Evolutionary conservation across 2,113 vertebrate genomes (phyloP).

Genomic region (Zosterops pallidus): DNA sequence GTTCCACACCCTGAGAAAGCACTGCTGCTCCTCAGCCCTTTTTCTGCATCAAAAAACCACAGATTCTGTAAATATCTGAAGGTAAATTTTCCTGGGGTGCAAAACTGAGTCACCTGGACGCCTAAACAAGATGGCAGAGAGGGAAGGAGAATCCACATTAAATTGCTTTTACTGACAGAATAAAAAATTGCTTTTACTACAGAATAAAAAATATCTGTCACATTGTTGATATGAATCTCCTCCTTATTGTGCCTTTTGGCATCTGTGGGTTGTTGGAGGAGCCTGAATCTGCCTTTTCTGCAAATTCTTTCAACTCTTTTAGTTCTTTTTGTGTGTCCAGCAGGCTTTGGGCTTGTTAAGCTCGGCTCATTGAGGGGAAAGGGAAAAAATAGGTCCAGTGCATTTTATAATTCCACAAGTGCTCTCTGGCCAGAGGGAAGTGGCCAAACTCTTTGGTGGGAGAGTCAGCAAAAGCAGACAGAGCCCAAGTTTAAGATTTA

Average conservation of each 20-base stretch:
- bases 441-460: background rate
- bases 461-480: background rate
- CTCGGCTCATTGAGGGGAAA: conserved; percentile 1
- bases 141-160: background rate
- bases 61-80: background rate
- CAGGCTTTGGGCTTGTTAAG: conserved; percentile 55
- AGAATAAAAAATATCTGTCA: conserved; percentile 39
- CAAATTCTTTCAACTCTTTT: conserved; percentile 52
- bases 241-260: conserved; percentile 64
- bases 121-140: conserved; percentile 4
- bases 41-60: background rate
- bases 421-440: background rate
- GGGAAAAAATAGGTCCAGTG: background rate
- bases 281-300: conserved; percentile 54
- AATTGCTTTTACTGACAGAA: conserved; percentile 50
- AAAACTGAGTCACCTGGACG: background rate
- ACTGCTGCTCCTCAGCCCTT: background rate
- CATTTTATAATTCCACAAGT: conserved; percentile 39
- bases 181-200: background rate
- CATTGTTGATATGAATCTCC: background rate
- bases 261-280: conserved; percentile 41
- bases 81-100: conserved; percentile 22
- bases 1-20: background rate
- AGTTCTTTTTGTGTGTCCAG: conserved; percentile 58
- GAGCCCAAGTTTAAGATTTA: accelerated